phyloP scores from a whole-genome alignment of 2,113 vertebrate species.

The Chionis minor region DNA sequence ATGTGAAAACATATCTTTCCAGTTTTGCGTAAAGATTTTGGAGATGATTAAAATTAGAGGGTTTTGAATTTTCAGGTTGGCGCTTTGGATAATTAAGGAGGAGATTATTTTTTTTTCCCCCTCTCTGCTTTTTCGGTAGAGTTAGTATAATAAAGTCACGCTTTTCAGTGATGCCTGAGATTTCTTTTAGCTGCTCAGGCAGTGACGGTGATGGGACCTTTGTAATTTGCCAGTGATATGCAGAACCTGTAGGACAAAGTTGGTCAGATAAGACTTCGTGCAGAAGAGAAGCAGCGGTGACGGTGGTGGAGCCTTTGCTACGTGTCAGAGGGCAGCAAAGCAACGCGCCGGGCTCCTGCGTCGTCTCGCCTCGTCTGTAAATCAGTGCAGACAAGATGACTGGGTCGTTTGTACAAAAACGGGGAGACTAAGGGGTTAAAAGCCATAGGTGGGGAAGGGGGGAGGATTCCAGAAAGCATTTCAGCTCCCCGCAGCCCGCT shows the following conservation, averaged over 20 bases:
- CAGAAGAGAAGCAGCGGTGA: neutral
- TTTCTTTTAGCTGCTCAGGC: neutral
- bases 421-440: neutral
- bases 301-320: neutral
- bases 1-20: neutral
- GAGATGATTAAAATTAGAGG: neutral
- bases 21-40: neutral
- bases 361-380: neutral
- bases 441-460: constrained; percentile 5
- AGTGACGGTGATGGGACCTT: neutral
- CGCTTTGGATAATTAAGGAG: neutral
- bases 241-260: neutral
- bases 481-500: neutral
- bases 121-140: neutral
- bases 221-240: neutral
- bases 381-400: neutral
- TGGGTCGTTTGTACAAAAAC: neutral
- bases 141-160: neutral
- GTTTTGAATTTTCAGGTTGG: neutral
- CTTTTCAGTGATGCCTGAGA: neutral
- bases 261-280: neutral
- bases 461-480: constrained; percentile 23
- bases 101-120: neutral
- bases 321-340: neutral
- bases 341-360: rapidly evolving